phyloP scores from a whole-genome alignment of 2,797 vertebrate genomes.

The Bucorvus abyssinicus region DNA sequence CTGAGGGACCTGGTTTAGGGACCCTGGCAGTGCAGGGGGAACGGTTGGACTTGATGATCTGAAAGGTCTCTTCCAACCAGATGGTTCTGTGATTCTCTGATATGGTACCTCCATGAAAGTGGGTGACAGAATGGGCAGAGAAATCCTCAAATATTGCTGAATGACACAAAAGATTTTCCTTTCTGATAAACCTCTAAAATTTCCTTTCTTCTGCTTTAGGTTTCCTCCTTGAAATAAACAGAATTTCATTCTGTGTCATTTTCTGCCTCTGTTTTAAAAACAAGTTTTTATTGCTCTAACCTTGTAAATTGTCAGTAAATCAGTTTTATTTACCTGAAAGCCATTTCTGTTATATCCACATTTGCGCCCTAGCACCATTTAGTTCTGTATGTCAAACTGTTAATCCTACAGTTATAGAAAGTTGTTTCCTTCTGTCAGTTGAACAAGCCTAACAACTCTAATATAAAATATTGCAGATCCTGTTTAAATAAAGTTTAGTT shows the following conservation, averaged over 20 bases:
- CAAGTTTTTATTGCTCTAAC: neutral
- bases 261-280: neutral
- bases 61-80: no score
- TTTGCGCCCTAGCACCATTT: neutral
- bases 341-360: neutral
- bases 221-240: neutral
- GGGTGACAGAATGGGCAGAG: neutral
- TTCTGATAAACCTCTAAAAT: neutral
- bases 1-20: no score
- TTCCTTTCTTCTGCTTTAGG: neutral
- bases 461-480: neutral
- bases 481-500: neutral
- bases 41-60: no score
- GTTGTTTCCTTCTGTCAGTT: neutral
- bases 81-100: no score
- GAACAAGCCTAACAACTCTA: neutral
- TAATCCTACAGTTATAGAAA: neutral
- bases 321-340: neutral
- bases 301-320: neutral
- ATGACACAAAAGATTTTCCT: neutral
- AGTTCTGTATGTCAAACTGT: neutral
- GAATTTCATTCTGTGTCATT: neutral
- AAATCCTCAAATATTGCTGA: neutral
- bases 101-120: neutral
- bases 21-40: no score